Evolutionary conservation across 2,888 invertebrate genomes (phyloP).

Genomic region (Metopia argyrocephala): DNA sequence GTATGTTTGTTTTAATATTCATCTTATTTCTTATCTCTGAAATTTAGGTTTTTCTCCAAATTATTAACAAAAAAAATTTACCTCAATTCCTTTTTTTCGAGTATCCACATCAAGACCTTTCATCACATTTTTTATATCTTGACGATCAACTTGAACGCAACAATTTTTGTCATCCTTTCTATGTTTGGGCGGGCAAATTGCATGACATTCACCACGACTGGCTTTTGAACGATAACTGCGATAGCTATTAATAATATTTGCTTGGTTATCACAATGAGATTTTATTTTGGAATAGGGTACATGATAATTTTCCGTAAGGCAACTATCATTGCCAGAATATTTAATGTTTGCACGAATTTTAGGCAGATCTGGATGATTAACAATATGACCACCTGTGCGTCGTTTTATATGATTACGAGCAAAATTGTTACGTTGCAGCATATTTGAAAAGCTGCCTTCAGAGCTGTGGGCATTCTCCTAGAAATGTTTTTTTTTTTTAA

Average conservation of each 20-base stretch:
- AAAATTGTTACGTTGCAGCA: conserved; percentile 65
- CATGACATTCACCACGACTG: conserved; percentile 62
- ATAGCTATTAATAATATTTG: conserved; percentile 71
- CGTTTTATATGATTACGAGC: conserved; percentile 70
- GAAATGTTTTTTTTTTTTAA: too few relatives aligned
- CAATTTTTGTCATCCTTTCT: conserved; percentile 70
- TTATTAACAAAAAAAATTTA: conserved; percentile 65
- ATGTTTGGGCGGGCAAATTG: conserved; percentile 64
- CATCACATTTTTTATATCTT: conserved; percentile 73
- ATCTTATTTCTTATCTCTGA: not conserved
- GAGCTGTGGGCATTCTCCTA: conserved; percentile 54
- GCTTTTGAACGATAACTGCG: conserved; percentile 64
- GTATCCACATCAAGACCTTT: conserved; percentile 74
- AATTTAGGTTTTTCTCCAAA: too few relatives aligned
- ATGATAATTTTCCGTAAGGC: conserved; percentile 70
- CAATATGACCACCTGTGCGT: conserved; percentile 69
- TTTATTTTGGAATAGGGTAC: conserved; percentile 73
- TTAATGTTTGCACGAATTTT: conserved; percentile 76
- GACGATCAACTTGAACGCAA: conserved; percentile 75
- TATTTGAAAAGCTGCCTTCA: conserved; percentile 20
- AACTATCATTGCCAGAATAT: conserved; percentile 75
- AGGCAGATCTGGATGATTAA: conserved; percentile 73
- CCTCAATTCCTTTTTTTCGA: conserved; percentile 76
- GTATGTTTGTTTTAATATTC: not conserved
- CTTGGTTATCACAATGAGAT: conserved; percentile 68